Evolutionary conservation across 2,888 invertebrate genomes (phyloP), one percentile per base, ranked within the genome.

Genomic region (Chrysodeixis includens): DNA sequence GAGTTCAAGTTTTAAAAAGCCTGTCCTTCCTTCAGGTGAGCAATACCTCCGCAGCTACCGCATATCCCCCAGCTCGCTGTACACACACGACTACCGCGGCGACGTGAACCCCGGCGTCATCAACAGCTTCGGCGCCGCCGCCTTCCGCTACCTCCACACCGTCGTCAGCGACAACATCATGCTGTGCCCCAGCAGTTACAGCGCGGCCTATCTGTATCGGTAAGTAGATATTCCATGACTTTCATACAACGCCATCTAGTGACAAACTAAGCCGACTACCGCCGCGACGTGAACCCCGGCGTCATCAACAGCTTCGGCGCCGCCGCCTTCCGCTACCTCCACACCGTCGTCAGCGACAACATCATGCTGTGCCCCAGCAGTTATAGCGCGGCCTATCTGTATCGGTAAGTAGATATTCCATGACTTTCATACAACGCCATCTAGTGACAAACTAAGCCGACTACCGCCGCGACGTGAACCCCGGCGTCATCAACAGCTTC

Each of bases 61-160:
- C 59, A 95, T 97, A 18, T 89, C 96, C 0, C 97, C 96, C 0
- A 95, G 95, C 0, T 90, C 95, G 0, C 92, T 94, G 30, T 97
- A 95, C 89, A 96, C 96, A 30, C 95, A 96, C 68, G 97, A 97
- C 88, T 97, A 97, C 89, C 93, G 95, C 79, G 93, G 95, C 18
- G 92, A 93, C 1, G 96, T 97, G 0, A 96, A 97, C 85, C 96
- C 97, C 0, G 96, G 96, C 1, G 90, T 96, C 44, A 93, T 97
- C 67, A 97, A 97, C 83, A 96, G 96, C 51, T 97, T 97, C 83
- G 96, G 97, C 0, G 96, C 96, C 0, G 97, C 96, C 0, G 97
- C 97, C 26, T 97, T 97, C 88, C 93, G 97, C 85, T 97, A 96
- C 85, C 96, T 97, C 85, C 97, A 97, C 89, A 95, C 96, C 1